These are phyloP conservation scores for Palaemon carinicauda DNA, from an alignment of 1,140 invertebrate species.

Conservation along the genomic window DNA sequence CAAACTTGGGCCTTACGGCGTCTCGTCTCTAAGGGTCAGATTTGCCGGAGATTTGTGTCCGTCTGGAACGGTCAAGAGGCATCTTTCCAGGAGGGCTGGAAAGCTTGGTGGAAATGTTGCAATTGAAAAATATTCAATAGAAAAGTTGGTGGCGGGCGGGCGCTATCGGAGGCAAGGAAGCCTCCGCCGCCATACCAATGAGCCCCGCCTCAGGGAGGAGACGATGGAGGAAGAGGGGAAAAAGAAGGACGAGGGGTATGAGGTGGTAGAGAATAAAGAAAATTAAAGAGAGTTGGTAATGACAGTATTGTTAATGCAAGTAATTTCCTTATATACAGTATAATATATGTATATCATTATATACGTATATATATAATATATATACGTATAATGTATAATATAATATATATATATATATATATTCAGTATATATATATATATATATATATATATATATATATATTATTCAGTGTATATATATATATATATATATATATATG, in stretches of 20 bases:
- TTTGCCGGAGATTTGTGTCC: not conserved
- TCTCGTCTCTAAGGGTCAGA: not conserved
- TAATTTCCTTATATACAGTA: too few species aligned
- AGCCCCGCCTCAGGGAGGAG: not conserved
- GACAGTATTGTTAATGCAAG: too few species aligned
- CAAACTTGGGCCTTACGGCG: too few species aligned
- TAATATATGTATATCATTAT: too few species aligned
- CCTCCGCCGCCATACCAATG: slow-evolving; percentile 47
- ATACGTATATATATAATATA: too few species aligned
- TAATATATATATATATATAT: too few species aligned
- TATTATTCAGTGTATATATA: too few species aligned
- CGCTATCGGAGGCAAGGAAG: slow-evolving; percentile 48
- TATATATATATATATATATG: too few species aligned
- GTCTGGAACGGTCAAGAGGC: not conserved
- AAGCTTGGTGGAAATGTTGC: slow-evolving; percentile 53
- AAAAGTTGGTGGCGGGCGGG: slow-evolving; percentile 49
- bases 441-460: too few species aligned
- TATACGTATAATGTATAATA: too few species aligned
- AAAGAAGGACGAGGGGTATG: not conserved
- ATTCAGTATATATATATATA: too few species aligned
- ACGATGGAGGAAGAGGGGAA: not conserved
- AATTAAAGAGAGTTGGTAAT: not conserved
- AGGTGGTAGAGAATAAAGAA: not conserved
- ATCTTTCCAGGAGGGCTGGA: not conserved
- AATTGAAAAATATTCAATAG: slow-evolving; percentile 58